These are phyloP conservation scores for Harlomillsia oculata DNA, from an alignment of 1,140 invertebrate genomes.

Conservation along the genomic window DNA sequence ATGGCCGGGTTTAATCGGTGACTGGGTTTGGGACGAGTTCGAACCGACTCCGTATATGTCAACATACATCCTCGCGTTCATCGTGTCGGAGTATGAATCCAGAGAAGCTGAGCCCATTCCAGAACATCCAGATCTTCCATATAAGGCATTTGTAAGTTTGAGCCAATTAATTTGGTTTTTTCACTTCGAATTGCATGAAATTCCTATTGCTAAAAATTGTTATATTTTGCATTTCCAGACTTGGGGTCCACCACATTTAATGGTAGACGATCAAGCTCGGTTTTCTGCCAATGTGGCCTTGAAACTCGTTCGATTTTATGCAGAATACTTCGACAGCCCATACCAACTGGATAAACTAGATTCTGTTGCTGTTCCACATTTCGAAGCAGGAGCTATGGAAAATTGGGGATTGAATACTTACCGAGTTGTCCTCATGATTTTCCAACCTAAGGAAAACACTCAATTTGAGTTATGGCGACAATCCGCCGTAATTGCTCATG, in stretches of 20 bases:
- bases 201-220: neutral
- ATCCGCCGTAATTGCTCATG: conserved; percentile 8
- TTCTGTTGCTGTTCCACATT: conserved; percentile 51
- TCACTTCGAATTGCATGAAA: neutral
- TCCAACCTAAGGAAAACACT: conserved; percentile 7
- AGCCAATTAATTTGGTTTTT: neutral
- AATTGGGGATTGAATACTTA: conserved; percentile 39
- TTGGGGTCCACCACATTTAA: conserved; percentile 19
- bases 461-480: conserved; percentile 10
- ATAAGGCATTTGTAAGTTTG: neutral
- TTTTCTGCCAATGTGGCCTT: conserved; percentile 46
- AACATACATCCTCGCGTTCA: conserved; percentile 20
- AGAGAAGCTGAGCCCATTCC: conserved; percentile 4
- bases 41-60: conserved; percentile 15
- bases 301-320: conserved; percentile 45
- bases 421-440: neutral
- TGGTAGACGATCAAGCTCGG: conserved; percentile 4
- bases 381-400: conserved; percentile 43
- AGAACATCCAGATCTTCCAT: neutral
- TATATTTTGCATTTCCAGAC: neutral
- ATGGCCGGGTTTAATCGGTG: neutral
- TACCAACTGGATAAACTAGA: conserved; percentile 47
- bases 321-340: conserved; percentile 46
- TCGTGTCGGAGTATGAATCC: conserved; percentile 17
- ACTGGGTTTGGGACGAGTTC: conserved; percentile 24